Base-by-base conservation (phyloP, 2,888 invertebrate genomes). In the Clitarchus hookeri region DNA sequence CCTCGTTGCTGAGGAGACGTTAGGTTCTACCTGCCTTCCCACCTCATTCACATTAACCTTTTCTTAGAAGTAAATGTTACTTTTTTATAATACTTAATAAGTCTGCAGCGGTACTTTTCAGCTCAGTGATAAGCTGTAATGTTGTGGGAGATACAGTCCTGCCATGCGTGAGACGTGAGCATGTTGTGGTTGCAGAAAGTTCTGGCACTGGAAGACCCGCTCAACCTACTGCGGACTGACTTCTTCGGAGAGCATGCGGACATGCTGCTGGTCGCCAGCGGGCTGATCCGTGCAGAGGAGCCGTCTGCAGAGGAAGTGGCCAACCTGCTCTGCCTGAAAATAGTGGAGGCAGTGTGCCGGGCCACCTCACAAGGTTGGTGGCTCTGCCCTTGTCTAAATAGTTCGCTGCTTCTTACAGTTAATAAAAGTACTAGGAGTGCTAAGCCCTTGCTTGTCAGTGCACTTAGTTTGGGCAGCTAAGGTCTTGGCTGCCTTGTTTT, bases 261-360 rank as follows among this genome's bases (percentile, higher is more conserved):
- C 89, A 94, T 94, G 89, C 89, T 94, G 78, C 92, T 94, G 88
- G 93, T 94, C 0, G 93, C 94, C n/a, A 93, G 92, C 88, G 94
- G 95, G 89, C 93, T 94, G 87, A 92, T 94, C 87, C 90, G 91
- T 3, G 93, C 94, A 3, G 94, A 93, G 85, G 92, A 93, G 86
- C 92, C 94, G 91, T 91, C 91, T 0, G 92, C 92, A 83, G 90
- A 92, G 82, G 92, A 93, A 90, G 92, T 93, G 88, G 93, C 94
- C 2, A 93, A 94, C 90, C 94, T 95, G 89, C 91, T 95, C 0
- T 94, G 94, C 88, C 93, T 93, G 87, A 94, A 95, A 91, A 93
- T 95, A 90, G 93, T 94, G 44, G 88, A 89, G 4, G 90, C 90
- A 65, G 90, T 91, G 85, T 90, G 89, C 6, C 88, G 88, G 36